phyloP scores from a whole-genome alignment of 2,888 invertebrate genomes.

The Phytoseiulus persimilis region DNA sequence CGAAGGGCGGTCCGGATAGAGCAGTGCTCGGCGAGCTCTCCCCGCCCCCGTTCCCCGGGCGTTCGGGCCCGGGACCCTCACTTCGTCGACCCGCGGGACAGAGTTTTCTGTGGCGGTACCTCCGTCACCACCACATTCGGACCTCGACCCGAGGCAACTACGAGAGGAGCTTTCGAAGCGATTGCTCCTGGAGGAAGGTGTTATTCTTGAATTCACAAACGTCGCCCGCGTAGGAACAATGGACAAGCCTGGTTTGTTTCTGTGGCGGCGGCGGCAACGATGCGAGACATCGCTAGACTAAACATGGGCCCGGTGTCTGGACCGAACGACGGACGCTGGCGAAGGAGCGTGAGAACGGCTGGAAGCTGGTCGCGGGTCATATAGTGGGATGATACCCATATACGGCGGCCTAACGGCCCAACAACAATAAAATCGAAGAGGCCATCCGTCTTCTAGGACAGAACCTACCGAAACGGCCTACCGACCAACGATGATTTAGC shows the following conservation, averaged over 20 bases:
- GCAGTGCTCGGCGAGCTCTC: too few relatives aligned
- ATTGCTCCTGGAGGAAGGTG: too few relatives aligned
- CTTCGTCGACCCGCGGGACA: too few relatives aligned
- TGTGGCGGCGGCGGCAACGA: neutral
- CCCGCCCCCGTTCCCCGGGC: too few relatives aligned
- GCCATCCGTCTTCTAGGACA: neutral
- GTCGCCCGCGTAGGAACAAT: too few relatives aligned
- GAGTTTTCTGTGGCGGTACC: too few relatives aligned
- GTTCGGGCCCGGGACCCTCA: too few relatives aligned
- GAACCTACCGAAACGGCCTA: neutral
- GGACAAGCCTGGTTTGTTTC: neutral
- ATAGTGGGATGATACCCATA: neutral
- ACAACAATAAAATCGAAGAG: constrained; percentile 5
- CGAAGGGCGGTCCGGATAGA: neutral
- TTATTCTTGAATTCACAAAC: too few relatives aligned
- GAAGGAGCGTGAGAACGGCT: neutral
- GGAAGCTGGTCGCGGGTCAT: neutral
- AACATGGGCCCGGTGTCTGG: neutral
- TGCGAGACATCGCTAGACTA: neutral
- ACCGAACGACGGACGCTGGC: neutral
- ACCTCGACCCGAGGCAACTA: too few relatives aligned
- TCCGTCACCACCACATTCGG: too few relatives aligned
- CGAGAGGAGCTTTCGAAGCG: too few relatives aligned
- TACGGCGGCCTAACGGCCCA: neutral
- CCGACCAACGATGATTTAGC: neutral